Base-by-base conservation (phyloP, 1,140 invertebrate species). In the Drosophila watanabei region DNA sequence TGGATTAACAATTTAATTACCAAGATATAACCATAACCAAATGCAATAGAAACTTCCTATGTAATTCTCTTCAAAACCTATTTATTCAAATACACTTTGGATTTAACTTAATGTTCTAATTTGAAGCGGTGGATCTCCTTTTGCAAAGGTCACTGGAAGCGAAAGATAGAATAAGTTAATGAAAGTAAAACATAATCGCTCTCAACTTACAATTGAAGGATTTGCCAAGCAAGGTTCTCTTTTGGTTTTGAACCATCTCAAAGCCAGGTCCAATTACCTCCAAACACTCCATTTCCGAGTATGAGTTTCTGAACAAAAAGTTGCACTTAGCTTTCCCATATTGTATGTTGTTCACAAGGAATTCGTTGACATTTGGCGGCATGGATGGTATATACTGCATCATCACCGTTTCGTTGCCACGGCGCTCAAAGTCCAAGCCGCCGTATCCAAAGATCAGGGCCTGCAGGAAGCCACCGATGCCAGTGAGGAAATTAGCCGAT, bases 391-490 rank as follows among this genome's bases (percentile, higher is more conserved):
- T 2, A 0, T 10, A 0, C 65, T 11, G 39, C 63, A 32, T 57
- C 60, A 90, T 57, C 16, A 9, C 1, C 2, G 59, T 48, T 10
- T 61, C 41, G 33, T 89, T 39, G 14, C 58, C 68, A 8, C 94
- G 87, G 0, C 94, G 77, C 30, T 93, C 92, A 64, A 95, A 93
- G 39, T 94, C 91, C 8, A 95, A 45, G 1, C 94, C 94, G 2
- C 93, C 94, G 66, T 94, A 95, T 4, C 95, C 95, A 62, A 94
- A 94, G 28, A 94, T 85, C 0, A 95, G 76, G 0, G 94, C 80
- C 61, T 95, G 95, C 20, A 95, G 87, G 75, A 95, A 94, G 2
- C 95, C 95, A 0, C 95, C 94, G 93, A 95, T 94, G 11, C 94
- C 95, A 0, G 94, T 95, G 16, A 94, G 85, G 82, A 95, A 95